Conservation (phyloP, 2,888 invertebrate genomes). For the Shargacucullia verbasci region DNA sequence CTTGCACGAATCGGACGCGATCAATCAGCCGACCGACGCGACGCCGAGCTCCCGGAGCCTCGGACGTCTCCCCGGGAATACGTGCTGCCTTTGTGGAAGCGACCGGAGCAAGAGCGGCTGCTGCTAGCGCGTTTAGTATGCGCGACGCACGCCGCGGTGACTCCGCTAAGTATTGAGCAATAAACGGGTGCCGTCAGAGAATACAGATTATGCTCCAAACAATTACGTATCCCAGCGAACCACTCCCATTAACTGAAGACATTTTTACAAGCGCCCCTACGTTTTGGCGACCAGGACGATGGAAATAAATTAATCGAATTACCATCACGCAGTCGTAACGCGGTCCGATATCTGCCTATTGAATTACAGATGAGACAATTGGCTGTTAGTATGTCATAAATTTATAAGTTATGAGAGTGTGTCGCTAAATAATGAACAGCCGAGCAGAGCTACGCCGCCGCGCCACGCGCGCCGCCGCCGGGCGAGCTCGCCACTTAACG, state of each 20-base stretch:
- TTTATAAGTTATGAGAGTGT: slow-evolving; percentile 58
- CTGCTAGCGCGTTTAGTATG: slow-evolving; percentile 43
- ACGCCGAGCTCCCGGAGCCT: too few species aligned
- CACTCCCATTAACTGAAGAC: slow-evolving; percentile 37
- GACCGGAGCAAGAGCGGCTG: neutral
- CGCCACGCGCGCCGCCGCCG: too few species aligned
- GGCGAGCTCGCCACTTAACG: too few species aligned
- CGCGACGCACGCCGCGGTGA: slow-evolving; percentile 36
- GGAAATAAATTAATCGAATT: slow-evolving; percentile 39
- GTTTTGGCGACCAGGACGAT: neutral
- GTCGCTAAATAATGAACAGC: slow-evolving; percentile 54
- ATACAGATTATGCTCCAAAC: slow-evolving; percentile 44
- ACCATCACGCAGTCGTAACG: slow-evolving; percentile 24
- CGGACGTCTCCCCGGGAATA: slow-evolving; percentile 14
- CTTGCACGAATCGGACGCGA: slow-evolving; percentile 16
- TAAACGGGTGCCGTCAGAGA: slow-evolving; percentile 51
- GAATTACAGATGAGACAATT: slow-evolving; percentile 53
- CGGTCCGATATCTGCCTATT: slow-evolving; percentile 20
- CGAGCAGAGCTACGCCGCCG: slow-evolving; percentile 37
- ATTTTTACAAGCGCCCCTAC: slow-evolving; percentile 20
- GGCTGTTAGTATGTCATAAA: slow-evolving; percentile 45
- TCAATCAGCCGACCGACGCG: slow-evolving; percentile 21
- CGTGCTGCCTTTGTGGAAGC: neutral
- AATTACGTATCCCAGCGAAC: slow-evolving; percentile 37
- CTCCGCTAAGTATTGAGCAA: slow-evolving; percentile 58